Conservation (phyloP, 1,140 invertebrate genomes). For the Drosophila melanica region DNA sequence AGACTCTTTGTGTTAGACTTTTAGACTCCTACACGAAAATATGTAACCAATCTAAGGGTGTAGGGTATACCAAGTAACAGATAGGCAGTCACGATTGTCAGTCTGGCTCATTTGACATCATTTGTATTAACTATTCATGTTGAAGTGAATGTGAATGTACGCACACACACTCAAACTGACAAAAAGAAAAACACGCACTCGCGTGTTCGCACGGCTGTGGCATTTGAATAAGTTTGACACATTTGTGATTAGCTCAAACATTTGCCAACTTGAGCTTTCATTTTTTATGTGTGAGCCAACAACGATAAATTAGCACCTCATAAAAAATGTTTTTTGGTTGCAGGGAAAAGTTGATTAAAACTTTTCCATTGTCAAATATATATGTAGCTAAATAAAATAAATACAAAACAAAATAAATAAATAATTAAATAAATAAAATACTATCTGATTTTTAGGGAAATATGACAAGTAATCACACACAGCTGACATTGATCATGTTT, state of each 20-base stretch:
- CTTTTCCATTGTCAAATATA: not conserved
- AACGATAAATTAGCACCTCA: conserved; percentile 69
- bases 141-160: conserved; percentile 16
- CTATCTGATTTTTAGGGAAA: no score
- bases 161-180: conserved; percentile 34
- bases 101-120: conserved; percentile 30
- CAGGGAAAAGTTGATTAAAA: conserved; percentile 13
- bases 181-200: not conserved
- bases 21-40: no score
- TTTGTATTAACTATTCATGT: conserved; percentile 78
- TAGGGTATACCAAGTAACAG: not conserved
- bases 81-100: conserved; percentile 27
- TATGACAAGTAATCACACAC: no score
- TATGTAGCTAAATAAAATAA: conserved; percentile 6
- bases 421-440: no score
- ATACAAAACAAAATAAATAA: not conserved
- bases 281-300: conserved; percentile 59
- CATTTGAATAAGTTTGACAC: conserved; percentile 80
- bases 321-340: conserved; percentile 37
- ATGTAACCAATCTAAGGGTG: no score
- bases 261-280: conserved; percentile 58
- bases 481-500: no score
- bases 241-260: conserved; percentile 78
- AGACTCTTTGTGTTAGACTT: no score
- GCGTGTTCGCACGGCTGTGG: conserved; percentile 10